A percentile compares a stretch with the other conserved stretches of the same genome.
Conservation (phyloP, 2,797 vertebrate species). For the Melanotaenia nigrans region DNA sequence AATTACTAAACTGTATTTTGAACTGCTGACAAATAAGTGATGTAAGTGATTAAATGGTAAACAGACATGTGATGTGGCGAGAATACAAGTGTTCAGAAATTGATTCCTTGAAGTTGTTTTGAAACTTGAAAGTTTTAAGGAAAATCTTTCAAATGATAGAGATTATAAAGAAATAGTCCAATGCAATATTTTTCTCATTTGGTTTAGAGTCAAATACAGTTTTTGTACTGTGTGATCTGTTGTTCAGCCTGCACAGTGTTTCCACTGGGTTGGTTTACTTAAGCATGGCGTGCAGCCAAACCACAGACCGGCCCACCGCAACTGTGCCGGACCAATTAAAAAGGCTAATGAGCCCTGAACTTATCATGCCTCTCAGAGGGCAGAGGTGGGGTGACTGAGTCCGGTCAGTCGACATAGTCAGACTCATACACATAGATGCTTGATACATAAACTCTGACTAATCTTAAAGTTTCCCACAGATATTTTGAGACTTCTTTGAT, state of each 20-base stretch:
- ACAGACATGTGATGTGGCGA: slow-evolving; percentile 33
- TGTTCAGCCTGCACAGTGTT: slow-evolving; percentile 70
- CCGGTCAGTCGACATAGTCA: slow-evolving; percentile 21
- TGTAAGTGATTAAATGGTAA: slow-evolving; percentile 2
- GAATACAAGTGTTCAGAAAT: slow-evolving; percentile 39
- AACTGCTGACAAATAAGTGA: slow-evolving; percentile 10
- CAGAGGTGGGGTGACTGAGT: slow-evolving; percentile 41
- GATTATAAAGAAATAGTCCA: not conserved
- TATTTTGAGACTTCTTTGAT: not conserved
- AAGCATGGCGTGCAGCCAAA: slow-evolving; percentile 65
- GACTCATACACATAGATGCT: not conserved
- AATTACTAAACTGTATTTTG: slow-evolving; percentile 1
- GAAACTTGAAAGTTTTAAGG: not conserved
- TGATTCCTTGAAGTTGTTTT: not conserved
- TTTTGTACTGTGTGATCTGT: slow-evolving; percentile 50
- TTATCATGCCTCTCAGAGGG: slow-evolving; percentile 69
- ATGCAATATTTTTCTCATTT: not conserved
- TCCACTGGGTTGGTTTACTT: slow-evolving; percentile 73
- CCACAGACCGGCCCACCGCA: slow-evolving; percentile 46
- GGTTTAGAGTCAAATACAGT: slow-evolving; percentile 29
- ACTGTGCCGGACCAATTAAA: slow-evolving; percentile 79
- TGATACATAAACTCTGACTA: not conserved
- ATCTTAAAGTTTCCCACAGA: slow-evolving; percentile 3
- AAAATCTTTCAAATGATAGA: not conserved
- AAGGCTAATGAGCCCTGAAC: slow-evolving; percentile 76